Base-by-base conservation (phyloP, 2,888 invertebrate species). In the Timandra comae region DNA sequence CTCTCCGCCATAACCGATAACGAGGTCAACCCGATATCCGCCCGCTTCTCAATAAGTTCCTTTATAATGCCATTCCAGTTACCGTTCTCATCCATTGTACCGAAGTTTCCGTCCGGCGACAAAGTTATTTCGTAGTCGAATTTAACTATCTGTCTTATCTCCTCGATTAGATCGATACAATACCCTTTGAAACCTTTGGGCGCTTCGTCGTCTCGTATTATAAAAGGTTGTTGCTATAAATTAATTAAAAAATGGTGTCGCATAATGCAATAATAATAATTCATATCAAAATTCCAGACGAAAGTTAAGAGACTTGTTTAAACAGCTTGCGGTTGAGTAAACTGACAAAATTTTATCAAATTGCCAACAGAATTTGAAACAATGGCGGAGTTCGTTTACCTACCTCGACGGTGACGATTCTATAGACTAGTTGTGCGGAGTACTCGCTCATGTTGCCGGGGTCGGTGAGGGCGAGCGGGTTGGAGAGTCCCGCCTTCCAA, bases 1-100 rank as follows among this genome's bases (percentile, higher is more conserved):
- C 99, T 86, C 55, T 98, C 98, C 0, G 98, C 98, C 96, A 98
- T 98, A 0, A 99, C 98, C 0, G 97, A 96, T 65, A 99, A 88
- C 0, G 98, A 95, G 1, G 96, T 96, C 5, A 99, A 74, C 0
- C 95, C 98, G 48, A 99, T 97, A 65, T 99, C 98, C 0, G 98
- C 98, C 53, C 90, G 89, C 87, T 95, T 93, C 55, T 94, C 93
- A 33, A 93, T 90, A 11, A 95, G 76, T 60, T 93, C 94, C 60
- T 90, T 91, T 11, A 96, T 91, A 74, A 96, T 90, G 1, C 94
- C 94, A 66, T 93, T 92, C 96, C 96, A 96, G 50, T 92, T 91
- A 1, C 91, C 91, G 36, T 93, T 91, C 23, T 93, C 93, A 52
- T 94, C 93, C 93, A 98, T 94, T 32, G 91, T 91, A 0, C 98